Evolutionary conservation across 2,888 invertebrate species (phyloP), one percentile per base, ranked within the genome.

Genomic region (Andricus curvator): DNA sequence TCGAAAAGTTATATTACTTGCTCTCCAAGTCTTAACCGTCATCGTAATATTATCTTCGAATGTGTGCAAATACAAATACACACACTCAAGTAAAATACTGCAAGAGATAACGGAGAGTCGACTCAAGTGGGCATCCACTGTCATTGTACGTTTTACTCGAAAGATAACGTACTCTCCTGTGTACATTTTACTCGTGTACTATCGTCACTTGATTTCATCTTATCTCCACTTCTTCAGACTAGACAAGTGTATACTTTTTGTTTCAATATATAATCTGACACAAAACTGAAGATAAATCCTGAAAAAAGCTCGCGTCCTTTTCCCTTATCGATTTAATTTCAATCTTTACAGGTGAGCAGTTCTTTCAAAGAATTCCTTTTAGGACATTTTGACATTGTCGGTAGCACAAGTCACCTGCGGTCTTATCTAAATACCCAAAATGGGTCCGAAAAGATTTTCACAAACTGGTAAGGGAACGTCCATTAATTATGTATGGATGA

Each of bases 81-180:
- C 77, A 60, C 60, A 77, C 56, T 78, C 4, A 33, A 48, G 78
- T 37, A 65, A 78, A 33, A 64, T 64, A 64, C 64, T 29, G 29
- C 17, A 15, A 64, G 29, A 64, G 29, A 64, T 64, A 64, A 64
- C 29, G 29, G 64, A 64, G 29, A 41, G 62, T 70, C 79, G 37
- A 64, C 29, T 64, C 25, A 78, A 51, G 67, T 51, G 68, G 37
- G 79, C 80, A 77, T 82, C 67, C 44, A 65, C 29, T 82, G 81
- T 81, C 81, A 70, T 44, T 25, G 15, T 37, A 44, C 62, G 37
- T 41, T 29, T 77, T 64, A 33, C 66, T 64, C 64, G 15, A 64
- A 64, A 64, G 64, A 64, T 64, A 64, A 64, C 64, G 64, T 64
- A 29, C 64, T 29, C 64, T 64, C 64, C 29, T 64, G 64, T 64